phyloP scores from a whole-genome alignment of 2,797 vertebrate genomes.

The Notoglanidium macrostoma region DNA sequence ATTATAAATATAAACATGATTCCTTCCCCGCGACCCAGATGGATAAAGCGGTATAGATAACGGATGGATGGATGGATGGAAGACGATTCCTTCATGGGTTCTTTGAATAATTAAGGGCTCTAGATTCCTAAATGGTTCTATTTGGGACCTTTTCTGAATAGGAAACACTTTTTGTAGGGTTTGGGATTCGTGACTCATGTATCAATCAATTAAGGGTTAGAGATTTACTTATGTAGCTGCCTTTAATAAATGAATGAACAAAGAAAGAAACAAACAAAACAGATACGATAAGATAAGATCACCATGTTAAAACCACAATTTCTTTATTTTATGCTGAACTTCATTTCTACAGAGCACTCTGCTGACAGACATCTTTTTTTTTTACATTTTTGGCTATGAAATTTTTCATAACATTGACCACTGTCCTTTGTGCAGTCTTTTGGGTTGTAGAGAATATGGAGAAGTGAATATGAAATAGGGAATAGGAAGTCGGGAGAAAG shows the following conservation, averaged over 20 bases:
- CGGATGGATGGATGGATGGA: too few species aligned
- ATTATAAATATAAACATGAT: too few species aligned
- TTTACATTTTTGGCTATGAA: not conserved
- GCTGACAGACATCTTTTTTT: not conserved
- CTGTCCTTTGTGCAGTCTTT: not conserved
- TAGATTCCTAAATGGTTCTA: not conserved
- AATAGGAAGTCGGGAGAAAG: not conserved
- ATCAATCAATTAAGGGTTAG: not conserved
- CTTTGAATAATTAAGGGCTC: not conserved
- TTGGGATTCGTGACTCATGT: not conserved
- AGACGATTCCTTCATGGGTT: not conserved
- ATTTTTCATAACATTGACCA: not conserved
- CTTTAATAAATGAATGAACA: not conserved
- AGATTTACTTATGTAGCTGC: too few species aligned
- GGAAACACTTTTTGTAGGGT: not conserved
- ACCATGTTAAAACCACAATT: not conserved
- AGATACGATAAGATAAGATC: not conserved
- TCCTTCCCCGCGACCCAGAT: too few species aligned
- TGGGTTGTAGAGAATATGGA: not conserved
- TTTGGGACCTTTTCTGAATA: not conserved
- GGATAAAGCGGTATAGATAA: too few species aligned
- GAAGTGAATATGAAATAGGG: not conserved
- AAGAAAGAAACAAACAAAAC: not conserved
- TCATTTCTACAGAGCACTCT: not conserved
- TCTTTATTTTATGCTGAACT: not conserved